Conservation (phyloP, 2,113 vertebrate genomes). For the Calonectris borealis region DNA sequence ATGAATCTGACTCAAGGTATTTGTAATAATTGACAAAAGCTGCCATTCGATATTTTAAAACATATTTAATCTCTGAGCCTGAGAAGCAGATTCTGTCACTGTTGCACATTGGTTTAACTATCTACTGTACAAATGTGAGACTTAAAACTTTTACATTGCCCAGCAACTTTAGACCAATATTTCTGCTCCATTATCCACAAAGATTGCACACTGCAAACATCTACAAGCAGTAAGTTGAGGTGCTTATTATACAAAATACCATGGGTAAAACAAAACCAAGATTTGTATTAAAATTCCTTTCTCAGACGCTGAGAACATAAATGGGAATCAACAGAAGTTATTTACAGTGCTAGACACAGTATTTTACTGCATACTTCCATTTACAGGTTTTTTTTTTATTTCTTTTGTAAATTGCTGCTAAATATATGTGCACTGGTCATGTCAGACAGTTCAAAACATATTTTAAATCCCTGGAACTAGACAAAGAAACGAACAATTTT, state of each 20-base stretch:
- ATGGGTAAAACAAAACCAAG: not conserved
- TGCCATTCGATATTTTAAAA: not conserved
- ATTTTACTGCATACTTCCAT: not conserved
- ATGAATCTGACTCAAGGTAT: not conserved
- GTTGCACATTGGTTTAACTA: not conserved
- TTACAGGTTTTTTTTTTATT: not conserved
- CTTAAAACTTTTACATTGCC: not conserved
- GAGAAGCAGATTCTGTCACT: not conserved
- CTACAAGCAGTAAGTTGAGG: not conserved
- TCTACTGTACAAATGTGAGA: not conserved
- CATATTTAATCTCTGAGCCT: not conserved
- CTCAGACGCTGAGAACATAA: constrained; percentile 2
- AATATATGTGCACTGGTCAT: not conserved
- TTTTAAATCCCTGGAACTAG: not conserved
- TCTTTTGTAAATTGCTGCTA: not conserved
- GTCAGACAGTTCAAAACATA: not conserved
- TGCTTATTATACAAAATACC: not conserved
- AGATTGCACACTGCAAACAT: not conserved
- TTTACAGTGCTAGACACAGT: not conserved
- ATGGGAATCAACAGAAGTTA: not conserved
- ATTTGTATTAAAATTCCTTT: constrained; percentile 23
- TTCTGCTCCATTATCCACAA: not conserved
- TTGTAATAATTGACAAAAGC: constrained; percentile 6
- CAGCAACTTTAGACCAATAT: not conserved
- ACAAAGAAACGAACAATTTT: not conserved